Evolutionary conservation across 2,797 vertebrate genomes (phyloP).

Genomic region (Lutjanus campechanus): DNA sequence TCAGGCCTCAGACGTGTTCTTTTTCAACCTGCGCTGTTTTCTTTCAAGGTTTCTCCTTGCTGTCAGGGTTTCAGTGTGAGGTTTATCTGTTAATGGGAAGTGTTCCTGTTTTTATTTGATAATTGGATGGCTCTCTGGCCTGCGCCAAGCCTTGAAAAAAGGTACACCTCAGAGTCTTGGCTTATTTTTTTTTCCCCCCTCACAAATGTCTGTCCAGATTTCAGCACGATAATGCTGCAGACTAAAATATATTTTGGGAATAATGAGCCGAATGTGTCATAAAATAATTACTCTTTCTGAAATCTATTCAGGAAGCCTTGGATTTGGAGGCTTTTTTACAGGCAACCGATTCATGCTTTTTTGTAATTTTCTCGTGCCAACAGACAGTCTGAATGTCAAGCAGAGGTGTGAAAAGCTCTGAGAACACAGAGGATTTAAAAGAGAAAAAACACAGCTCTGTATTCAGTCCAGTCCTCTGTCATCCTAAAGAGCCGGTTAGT

Average conservation of each 20-base stretch:
- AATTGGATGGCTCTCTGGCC: constrained; percentile 22
- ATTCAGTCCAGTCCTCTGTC: neutral
- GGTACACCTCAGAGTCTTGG: neutral
- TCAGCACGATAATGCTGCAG: neutral
- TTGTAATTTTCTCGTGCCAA: neutral
- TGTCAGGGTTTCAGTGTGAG: constrained; percentile 21
- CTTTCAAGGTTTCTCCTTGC: neutral
- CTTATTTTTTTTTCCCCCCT: neutral
- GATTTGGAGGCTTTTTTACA: constrained; percentile 2
- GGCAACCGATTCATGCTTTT: constrained; percentile 7
- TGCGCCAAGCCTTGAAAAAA: constrained; percentile 1
- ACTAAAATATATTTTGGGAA: neutral
- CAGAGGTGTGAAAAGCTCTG: constrained; percentile 16
- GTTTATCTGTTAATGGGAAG: constrained; percentile 37
- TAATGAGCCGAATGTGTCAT: neutral
- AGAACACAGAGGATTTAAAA: constrained; percentile 8
- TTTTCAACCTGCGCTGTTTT: neutral
- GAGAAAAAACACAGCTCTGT: neutral
- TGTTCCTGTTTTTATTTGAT: constrained; percentile 31
- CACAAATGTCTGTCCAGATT: neutral
- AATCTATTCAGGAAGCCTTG: neutral
- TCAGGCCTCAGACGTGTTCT: constrained; percentile 5
- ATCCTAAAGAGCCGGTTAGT: neutral
- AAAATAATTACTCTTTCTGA: neutral
- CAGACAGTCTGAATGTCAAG: constrained; percentile 21